Evolutionary conservation across 1,140 invertebrate genomes (phyloP).

Genomic region (Oryctes rhinoceros): DNA sequence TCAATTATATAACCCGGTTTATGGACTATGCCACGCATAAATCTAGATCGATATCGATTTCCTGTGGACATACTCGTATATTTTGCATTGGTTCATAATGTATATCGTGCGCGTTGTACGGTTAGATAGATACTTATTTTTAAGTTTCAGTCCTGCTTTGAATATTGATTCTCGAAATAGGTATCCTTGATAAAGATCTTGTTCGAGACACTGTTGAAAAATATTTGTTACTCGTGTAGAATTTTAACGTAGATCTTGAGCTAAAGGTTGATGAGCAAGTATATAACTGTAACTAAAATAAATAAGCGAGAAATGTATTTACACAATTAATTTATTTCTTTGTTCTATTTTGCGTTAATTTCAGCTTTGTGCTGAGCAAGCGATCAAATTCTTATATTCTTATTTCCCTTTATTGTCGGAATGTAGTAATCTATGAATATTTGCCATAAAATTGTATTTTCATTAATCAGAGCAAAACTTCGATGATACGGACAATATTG

Average conservation of each 20-base stretch:
- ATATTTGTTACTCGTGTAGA: background rate
- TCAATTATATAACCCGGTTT: background rate
- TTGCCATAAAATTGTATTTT: too few species aligned
- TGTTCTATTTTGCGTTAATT: too few species aligned
- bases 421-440: too few species aligned
- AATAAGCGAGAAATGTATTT: too few species aligned
- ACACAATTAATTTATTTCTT: too few species aligned
- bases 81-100: background rate
- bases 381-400: too few species aligned
- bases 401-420: too few species aligned
- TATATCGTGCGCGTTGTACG: background rate
- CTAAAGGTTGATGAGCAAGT: too few species aligned
- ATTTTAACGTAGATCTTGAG: background rate
- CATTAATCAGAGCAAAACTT: too few species aligned
- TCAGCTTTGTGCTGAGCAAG: too few species aligned
- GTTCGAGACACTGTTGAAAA: background rate
- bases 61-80: background rate
- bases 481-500: too few species aligned
- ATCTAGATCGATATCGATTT: constrained; percentile 3
- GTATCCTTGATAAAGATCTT: background rate
- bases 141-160: background rate
- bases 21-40: background rate
- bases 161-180: background rate
- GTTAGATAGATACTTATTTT: background rate
- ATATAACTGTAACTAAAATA: too few species aligned